Percentiles rank a stretch among this genome's conserved stretches.
phyloP scores from a whole-genome alignment of 2,888 invertebrate species.

The Erpobdella octoculata region DNA sequence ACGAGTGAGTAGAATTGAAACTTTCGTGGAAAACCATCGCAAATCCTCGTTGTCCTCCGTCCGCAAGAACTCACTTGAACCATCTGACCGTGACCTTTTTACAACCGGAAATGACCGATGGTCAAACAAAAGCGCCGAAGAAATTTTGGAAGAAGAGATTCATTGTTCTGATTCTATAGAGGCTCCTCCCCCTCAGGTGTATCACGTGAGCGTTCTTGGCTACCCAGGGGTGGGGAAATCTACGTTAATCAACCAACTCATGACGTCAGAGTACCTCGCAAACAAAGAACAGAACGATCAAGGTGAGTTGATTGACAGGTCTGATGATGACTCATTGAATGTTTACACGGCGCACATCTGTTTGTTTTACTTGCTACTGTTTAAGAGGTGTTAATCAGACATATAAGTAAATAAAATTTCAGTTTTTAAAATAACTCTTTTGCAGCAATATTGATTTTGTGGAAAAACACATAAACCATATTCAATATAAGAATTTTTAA shows the following conservation, averaged over 20 bases:
- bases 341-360: no score
- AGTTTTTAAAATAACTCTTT: no score
- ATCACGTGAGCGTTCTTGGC: constrained; percentile 13
- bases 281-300: constrained; percentile 24
- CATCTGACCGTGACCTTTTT: neutral
- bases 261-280: constrained; percentile 24
- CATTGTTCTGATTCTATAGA: neutral
- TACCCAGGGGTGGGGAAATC: constrained; percentile 4
- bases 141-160: neutral
- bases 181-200: neutral
- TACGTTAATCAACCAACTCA: constrained; percentile 19
- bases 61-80: neutral
- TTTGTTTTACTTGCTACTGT: no score
- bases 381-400: no score
- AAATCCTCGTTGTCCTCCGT: neutral
- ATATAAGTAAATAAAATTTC: no score
- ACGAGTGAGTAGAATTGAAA: neutral
- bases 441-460: no score
- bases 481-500: no score
- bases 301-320: constrained; percentile 9
- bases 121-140: neutral
- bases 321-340: no score
- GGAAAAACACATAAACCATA: no score
- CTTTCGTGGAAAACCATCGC: neutral
- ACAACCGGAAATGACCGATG: neutral